Conservation (phyloP, 1,140 invertebrate genomes). For the Schlechtendalia chinensis region DNA sequence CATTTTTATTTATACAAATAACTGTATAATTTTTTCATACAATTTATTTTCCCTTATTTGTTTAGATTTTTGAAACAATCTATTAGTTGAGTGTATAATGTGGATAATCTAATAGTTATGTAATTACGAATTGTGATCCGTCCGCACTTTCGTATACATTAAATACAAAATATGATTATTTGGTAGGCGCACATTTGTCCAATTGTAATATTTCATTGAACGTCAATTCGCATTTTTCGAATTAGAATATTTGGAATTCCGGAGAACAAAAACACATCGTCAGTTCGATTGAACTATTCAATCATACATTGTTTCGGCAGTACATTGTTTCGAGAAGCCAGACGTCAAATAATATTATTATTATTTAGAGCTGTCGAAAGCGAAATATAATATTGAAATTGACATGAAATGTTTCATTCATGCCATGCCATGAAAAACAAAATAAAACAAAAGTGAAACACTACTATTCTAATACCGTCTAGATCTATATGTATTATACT, state of each 20-base stretch:
- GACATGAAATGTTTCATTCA: background rate
- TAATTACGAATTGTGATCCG: no score
- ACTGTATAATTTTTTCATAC: no score
- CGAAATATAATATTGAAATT: background rate
- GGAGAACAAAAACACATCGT: background rate
- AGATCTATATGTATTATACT: no score
- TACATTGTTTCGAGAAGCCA: background rate
- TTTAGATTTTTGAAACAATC: no score
- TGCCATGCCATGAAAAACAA: background rate
- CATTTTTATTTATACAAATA: no score
- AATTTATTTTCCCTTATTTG: no score
- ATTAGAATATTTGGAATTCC: background rate
- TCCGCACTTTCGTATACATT: no score
- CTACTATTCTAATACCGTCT: no score
- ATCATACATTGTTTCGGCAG: no score
- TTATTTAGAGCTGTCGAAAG: background rate
- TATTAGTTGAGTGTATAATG: no score
- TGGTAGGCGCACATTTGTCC: background rate
- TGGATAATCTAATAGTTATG: no score
- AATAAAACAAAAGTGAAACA: background rate
- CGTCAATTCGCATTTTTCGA: background rate
- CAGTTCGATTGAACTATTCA: background rate
- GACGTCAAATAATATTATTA: background rate
- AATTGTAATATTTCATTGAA: background rate
- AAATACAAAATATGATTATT: background rate